Percentiles rank a stretch among this genome's conserved stretches.
phyloP scores from a whole-genome alignment of 2,888 invertebrate species.

The Cancer borealis region DNA sequence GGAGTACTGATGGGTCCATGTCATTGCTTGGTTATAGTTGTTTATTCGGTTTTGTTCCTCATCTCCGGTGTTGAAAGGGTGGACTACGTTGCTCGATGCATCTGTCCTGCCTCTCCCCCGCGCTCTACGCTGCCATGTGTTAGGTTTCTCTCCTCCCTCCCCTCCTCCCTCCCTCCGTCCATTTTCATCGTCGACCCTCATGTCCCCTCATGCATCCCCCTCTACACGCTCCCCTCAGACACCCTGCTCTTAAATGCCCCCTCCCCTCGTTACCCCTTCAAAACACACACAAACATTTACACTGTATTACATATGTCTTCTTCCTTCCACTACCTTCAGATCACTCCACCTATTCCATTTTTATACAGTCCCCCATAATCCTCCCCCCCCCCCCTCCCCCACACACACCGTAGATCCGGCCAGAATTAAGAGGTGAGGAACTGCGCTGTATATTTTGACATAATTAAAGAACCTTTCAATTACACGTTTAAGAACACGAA shows the following conservation, averaged over 20 bases:
- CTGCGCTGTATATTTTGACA: slow-evolving; percentile 49
- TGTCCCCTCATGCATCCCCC: background rate
- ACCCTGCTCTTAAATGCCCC: background rate
- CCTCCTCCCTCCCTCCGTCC: background rate
- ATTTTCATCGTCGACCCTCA: background rate
- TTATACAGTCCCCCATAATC: too few species aligned
- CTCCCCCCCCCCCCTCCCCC: background rate
- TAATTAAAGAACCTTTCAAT: slow-evolving; percentile 56
- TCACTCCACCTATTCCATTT: too few species aligned
- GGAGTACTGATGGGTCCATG: background rate
- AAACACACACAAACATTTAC: too few species aligned
- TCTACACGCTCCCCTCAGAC: background rate
- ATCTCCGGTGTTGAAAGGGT: background rate
- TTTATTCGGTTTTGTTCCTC: background rate
- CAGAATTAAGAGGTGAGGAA: slow-evolving; percentile 33
- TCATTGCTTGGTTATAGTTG: background rate
- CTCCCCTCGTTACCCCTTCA: too few species aligned
- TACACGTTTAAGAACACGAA: slow-evolving; percentile 50
- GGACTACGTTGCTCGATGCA: background rate
- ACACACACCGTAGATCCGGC: slow-evolving; percentile 4
- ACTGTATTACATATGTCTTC: too few species aligned
- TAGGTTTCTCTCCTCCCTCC: background rate
- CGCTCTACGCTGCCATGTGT: background rate
- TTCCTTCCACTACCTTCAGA: too few species aligned
- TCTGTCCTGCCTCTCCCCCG: background rate